Conservation (phyloP, 2,113 vertebrate genomes). For the Macquaria ambigua region DNA sequence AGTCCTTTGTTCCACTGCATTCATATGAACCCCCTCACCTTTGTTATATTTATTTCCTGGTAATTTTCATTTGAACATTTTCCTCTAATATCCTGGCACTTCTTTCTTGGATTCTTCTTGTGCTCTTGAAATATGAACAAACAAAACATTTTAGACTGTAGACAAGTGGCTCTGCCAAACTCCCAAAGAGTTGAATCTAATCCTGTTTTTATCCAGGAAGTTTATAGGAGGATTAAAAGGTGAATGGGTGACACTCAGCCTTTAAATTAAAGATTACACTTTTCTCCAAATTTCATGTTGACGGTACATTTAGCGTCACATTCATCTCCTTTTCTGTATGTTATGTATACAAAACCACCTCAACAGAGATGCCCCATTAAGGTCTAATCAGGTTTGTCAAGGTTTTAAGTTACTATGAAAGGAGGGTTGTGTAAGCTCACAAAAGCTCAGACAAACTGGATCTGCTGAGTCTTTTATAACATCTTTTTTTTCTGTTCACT, state of each 20-base stretch:
- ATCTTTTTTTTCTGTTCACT: neutral
- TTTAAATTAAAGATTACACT: neutral
- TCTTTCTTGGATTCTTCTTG: neutral
- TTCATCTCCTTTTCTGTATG: neutral
- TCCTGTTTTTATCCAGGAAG: neutral
- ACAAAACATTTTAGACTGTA: too few species aligned
- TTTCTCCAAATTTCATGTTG: neutral
- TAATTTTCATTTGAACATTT: neutral
- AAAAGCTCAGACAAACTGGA: neutral
- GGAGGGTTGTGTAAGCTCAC: neutral
- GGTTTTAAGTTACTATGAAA: constrained; percentile 25
- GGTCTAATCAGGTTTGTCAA: neutral
- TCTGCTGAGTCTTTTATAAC: neutral
- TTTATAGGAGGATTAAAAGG: neutral
- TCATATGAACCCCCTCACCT: neutral
- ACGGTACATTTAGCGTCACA: neutral
- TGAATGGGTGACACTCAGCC: neutral
- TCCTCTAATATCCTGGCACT: neutral
- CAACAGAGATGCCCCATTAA: neutral
- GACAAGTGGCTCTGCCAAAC: neutral
- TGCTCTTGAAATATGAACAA: neutral
- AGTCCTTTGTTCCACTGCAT: neutral
- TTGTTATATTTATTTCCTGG: too few species aligned
- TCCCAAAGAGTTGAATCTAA: neutral
- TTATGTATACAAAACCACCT: neutral